Evolutionary conservation across 2,113 vertebrate genomes (phyloP).

Genomic region (Atractosteus spatula): DNA sequence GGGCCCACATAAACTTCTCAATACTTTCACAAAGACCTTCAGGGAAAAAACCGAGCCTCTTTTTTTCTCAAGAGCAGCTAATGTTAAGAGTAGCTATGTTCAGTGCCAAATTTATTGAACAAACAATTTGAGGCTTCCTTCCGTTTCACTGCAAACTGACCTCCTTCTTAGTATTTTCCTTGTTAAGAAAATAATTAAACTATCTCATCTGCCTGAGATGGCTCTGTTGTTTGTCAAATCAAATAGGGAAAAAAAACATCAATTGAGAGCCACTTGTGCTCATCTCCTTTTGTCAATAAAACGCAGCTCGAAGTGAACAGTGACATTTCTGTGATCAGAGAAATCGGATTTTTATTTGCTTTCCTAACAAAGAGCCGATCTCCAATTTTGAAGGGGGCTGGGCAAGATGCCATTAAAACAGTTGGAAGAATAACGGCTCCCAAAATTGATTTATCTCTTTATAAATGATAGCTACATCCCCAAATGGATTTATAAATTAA

Average conservation of each 20-base stretch:
- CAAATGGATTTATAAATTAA: conserved; percentile 95
- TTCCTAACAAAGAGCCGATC: conserved; percentile 50
- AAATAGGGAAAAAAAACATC: conserved; percentile 56
- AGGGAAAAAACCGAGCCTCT: too few relatives aligned
- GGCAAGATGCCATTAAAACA: conserved; percentile 65
- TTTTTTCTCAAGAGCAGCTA: too few relatives aligned
- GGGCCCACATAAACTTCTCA: too few relatives aligned
- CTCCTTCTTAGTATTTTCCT: conserved; percentile 24
- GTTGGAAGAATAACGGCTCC: conserved; percentile 75
- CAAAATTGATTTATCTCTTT: conserved; percentile 90
- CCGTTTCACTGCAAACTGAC: too few relatives aligned
- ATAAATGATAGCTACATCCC: conserved; percentile 87
- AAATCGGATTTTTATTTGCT: conserved; percentile 65
- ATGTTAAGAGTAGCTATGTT: too few relatives aligned
- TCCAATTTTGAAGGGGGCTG: conserved; percentile 49
- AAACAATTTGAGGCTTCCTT: too few relatives aligned
- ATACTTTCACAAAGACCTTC: too few relatives aligned
- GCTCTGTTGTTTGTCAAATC: conserved; percentile 72
- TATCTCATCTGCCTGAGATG: conserved; percentile 64
- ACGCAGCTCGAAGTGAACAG: conserved; percentile 62
- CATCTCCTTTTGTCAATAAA: conserved; percentile 66
- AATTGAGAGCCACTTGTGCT: conserved; percentile 58
- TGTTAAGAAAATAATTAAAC: conserved; percentile 78
- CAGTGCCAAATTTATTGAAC: too few relatives aligned
- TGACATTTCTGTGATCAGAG: conserved; percentile 71